These are phyloP conservation scores for Gandaritis pyraliata DNA, from an alignment of 2,888 invertebrate species.

Conservation along the genomic window DNA sequence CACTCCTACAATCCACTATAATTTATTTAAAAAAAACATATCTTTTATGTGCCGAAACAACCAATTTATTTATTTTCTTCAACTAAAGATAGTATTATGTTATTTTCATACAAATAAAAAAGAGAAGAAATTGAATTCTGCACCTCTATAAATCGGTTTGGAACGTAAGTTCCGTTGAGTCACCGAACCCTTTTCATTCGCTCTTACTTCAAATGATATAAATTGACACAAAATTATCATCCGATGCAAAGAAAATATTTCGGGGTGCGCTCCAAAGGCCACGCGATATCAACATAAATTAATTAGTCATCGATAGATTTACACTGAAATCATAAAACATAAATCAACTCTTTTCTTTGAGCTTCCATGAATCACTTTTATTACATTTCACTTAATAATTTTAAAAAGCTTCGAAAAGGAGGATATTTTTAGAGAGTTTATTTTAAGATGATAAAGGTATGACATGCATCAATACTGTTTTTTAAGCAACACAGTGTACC, in stretches of 20 bases:
- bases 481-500: conserved; percentile 1
- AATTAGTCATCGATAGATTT: conserved; percentile 26
- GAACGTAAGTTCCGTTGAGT: conserved; percentile 41
- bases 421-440: conserved; percentile 1
- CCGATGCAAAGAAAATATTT: conserved; percentile 23
- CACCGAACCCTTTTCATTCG: conserved; percentile 51
- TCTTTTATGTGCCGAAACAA: neutral
- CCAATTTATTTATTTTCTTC: conserved; percentile 10
- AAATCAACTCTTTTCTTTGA: conserved; percentile 23
- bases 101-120: conserved; percentile 11
- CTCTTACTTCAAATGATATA: conserved; percentile 41
- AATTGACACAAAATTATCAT: conserved; percentile 43
- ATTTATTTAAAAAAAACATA: conserved; percentile 2
- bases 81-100: conserved; percentile 9
- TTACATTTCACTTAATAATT: conserved; percentile 3
- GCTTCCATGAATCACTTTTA: conserved; percentile 14
- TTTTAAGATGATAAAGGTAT: conserved; percentile 1
- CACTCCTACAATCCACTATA: neutral
- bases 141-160: conserved; percentile 29
- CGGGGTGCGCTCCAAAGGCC: conserved; percentile 19
- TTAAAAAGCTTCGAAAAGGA: conserved; percentile 6
- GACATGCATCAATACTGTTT: conserved; percentile 2
- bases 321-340: conserved; percentile 24
- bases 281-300: conserved; percentile 25
- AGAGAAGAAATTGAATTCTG: conserved; percentile 14